Evolutionary conservation across 2,797 vertebrate genomes (phyloP).

Genomic region (Enteromius unitaeniatus): DNA sequence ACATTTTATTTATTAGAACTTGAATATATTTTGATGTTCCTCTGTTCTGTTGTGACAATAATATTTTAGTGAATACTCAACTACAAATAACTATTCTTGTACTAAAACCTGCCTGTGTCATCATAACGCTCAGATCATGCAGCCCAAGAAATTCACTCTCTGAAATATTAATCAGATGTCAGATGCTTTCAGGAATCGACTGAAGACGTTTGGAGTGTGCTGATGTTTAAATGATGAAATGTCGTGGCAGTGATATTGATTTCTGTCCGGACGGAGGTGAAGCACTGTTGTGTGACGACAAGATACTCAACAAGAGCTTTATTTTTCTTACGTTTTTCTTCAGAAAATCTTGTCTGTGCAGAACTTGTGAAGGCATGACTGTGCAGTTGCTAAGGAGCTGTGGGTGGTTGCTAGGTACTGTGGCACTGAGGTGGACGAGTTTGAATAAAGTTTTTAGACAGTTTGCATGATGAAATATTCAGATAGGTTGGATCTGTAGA

Average conservation of each 20-base stretch:
- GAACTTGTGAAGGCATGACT: conserved; percentile 10
- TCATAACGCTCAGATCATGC: not conserved
- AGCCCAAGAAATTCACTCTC: conserved; percentile 2
- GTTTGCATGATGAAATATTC: not conserved
- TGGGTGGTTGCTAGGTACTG: not conserved
- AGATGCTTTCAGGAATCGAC: not conserved
- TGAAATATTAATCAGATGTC: conserved; percentile 43
- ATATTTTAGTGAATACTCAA: no score
- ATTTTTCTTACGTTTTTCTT: not conserved
- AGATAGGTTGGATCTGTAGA: not conserved
- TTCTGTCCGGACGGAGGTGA: not conserved
- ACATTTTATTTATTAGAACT: no score
- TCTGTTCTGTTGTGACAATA: no score
- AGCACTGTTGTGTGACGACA: not conserved
- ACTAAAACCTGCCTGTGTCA: not conserved
- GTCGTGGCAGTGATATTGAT: not conserved
- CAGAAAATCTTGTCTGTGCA: not conserved
- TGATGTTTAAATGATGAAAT: conserved; percentile 18
- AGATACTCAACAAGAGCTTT: not conserved
- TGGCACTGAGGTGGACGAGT: not conserved
- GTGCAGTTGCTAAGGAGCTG: not conserved
- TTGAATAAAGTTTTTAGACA: not conserved
- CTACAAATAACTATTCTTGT: no score
- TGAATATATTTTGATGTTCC: no score
- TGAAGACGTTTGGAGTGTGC: not conserved